Conservation (phyloP, 2,888 invertebrate genomes). For the Drosophila bunnanda region DNA sequence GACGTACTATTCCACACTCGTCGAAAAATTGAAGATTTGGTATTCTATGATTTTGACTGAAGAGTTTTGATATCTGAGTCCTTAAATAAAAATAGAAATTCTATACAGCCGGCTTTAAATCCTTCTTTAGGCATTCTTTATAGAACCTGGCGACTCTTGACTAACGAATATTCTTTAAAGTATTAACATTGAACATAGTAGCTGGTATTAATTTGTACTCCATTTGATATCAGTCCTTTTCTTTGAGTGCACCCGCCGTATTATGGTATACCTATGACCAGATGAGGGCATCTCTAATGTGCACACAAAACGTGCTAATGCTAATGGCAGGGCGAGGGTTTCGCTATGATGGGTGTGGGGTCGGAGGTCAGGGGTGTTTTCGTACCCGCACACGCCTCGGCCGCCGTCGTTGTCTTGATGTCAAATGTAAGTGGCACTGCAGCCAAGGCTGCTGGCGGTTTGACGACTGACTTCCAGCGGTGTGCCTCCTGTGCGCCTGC, state of each 20-base stretch:
- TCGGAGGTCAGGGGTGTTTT: constrained; percentile 24
- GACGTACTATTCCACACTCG: constrained; percentile 16
- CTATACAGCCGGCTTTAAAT: background rate
- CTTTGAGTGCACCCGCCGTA: constrained; percentile 5
- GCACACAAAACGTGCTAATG: constrained; percentile 57
- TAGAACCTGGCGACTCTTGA: background rate
- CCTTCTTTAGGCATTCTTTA: rapidly evolving
- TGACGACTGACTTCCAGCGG: constrained; percentile 22
- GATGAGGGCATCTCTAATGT: constrained; percentile 53
- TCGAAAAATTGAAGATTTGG: background rate
- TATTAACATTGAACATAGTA: too few species aligned
- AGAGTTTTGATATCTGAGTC: background rate
- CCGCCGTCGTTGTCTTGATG: constrained; percentile 41
- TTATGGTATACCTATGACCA: constrained; percentile 30
- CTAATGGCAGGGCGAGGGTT: constrained; percentile 31
- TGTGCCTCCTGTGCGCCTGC: constrained; percentile 22
- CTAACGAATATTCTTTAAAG: too few species aligned
- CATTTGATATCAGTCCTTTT: background rate
- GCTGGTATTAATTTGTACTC: too few species aligned
- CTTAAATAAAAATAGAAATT: background rate
- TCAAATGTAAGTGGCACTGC: constrained; percentile 51
- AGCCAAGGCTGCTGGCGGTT: constrained; percentile 44
- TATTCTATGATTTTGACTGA: too few species aligned
- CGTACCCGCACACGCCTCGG: constrained; percentile 37
- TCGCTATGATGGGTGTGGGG: constrained; percentile 11